phyloP scores from a whole-genome alignment of 2,888 invertebrate genomes.

The Andrena dorsata region DNA sequence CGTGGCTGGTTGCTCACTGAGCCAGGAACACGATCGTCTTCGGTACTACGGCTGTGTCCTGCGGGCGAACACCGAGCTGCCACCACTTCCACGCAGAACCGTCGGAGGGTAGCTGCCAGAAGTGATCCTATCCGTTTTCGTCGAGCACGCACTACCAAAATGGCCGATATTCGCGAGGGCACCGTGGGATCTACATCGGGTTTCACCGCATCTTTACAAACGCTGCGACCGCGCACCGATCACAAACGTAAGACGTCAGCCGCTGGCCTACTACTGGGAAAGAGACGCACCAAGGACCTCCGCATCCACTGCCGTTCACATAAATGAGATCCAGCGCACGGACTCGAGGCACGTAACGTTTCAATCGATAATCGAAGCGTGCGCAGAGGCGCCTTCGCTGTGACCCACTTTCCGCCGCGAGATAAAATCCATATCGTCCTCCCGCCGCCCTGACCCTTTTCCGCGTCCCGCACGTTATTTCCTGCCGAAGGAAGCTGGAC shows the following conservation, averaged over 20 bases:
- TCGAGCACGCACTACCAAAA: constrained; percentile 73
- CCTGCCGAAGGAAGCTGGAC: constrained; percentile 41
- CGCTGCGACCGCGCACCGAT: constrained; percentile 33
- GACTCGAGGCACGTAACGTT: constrained; percentile 72
- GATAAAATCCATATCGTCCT: constrained; percentile 81
- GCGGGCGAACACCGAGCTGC: constrained; percentile 61
- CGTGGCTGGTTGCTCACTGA: constrained; percentile 35
- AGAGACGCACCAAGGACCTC: constrained; percentile 38
- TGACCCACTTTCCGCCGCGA: constrained; percentile 79
- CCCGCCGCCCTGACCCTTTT: constrained; percentile 71
- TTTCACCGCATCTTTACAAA: constrained; percentile 74
- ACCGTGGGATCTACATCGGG: constrained; percentile 44
- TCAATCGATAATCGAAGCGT: constrained; percentile 84
- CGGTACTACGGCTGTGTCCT: constrained; percentile 59
- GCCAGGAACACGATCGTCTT: constrained; percentile 48
- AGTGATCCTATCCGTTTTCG: constrained; percentile 58
- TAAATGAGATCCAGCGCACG: constrained; percentile 71
- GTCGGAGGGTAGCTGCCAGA: constrained; percentile 62
- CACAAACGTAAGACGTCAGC: constrained; percentile 40
- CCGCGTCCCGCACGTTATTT: constrained; percentile 56
- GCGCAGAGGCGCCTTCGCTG: constrained; percentile 78
- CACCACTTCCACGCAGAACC: constrained; percentile 68
- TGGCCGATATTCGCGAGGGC: constrained; percentile 75
- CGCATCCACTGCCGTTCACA: constrained; percentile 57
- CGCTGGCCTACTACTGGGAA: constrained; percentile 49